Base-by-base conservation (phyloP, 2,888 invertebrate species). In the Melinaea marsaeus region DNA sequence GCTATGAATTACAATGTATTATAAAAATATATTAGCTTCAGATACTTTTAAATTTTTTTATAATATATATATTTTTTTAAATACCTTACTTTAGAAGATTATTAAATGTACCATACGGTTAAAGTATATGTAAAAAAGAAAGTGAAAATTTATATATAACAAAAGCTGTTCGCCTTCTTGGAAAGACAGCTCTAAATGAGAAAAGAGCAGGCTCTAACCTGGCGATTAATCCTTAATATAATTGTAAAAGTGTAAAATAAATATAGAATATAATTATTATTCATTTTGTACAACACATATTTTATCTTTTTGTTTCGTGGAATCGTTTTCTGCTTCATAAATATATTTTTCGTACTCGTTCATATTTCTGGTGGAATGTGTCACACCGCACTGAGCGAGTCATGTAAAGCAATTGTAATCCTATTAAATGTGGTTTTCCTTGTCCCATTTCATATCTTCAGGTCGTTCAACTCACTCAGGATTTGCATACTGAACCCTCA, bases 401-500 rank as follows among this genome's bases (percentile, higher is more conserved):
- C 58, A 57, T 34, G 47, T 55, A 60, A 48, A 57, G 54, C 46
- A 34, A 65, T 67, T 63, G 59, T 67, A 58, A 57, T 58, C 56
- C 62, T 47, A 33, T 56, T 58, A 62, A 63, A 62, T 62, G 64
- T 61, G 66, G 64, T 69, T 63, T 66, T 64, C 64, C 65, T 61
- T 61, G 57, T 66, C 59, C 60, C 63, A 60, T 67, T 57, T 67
- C 32, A 64, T 65, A 54, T 55, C 51, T 45, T 55, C 56, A 58
- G 71, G 63, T 68, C 67, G 42, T 65, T 67, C 59, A 66, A 66
- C 67, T 61, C 59, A 42, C 9, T 11, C 45, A 56, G 48, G 58
- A 67, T 69, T 71, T 68, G 60, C 68, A 69, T 67, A 59, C 65
- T 62, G 62, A 63, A 66, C 65, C 65, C 68, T 35, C 57, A 60